Base-by-base conservation (phyloP, 2,888 invertebrate genomes). In the Athalia cordata region DNA sequence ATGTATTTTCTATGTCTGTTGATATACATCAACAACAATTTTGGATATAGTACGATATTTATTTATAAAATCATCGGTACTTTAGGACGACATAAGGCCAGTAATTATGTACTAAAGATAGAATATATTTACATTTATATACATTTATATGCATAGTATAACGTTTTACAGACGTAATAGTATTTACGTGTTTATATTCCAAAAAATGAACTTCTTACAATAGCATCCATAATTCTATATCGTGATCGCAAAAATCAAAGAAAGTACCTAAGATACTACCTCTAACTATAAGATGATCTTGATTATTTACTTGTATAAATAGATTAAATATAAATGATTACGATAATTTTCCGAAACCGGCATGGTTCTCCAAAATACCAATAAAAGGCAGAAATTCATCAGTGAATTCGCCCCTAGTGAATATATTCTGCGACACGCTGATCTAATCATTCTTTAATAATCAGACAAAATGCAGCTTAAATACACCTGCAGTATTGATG, bases 191-290 rank as follows among this genome's bases (percentile, higher is more conserved):
- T 9, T 29, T 68, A 68, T 62, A 29, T 6, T 45, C 64, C 45
- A 7, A 68, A 5, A 68, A 29, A 4, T 52, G 13, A 68, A 72
- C 43, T 47, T 70, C 45, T 45, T 70, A 4, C 8, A 55, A 11
- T 55, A 7, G 0, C n/a, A 55, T 55, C n/a, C 8, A 59, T 70
- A 50, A 70, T 70, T 59, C 13, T 47, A 72, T 72, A 59, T 59
- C n/a, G 59, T 59, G 8, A 72, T 59, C 45, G 57, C 59, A 47
- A 13, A 59, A 47, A 72, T 72, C 72, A 72, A 72, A 72, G 72
- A 72, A 72, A 59, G 72, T 72, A 72, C 72, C 72, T 72, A 72
- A 70, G 70, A 70, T 13, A 70, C 70, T 70, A 70, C 70, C 70
- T 70, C 70, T 70, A 70, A 55, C 11, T 11, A 4, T 55, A 55